Conservation (phyloP, 2,888 invertebrate species). For the Chironomus tentans region DNA sequence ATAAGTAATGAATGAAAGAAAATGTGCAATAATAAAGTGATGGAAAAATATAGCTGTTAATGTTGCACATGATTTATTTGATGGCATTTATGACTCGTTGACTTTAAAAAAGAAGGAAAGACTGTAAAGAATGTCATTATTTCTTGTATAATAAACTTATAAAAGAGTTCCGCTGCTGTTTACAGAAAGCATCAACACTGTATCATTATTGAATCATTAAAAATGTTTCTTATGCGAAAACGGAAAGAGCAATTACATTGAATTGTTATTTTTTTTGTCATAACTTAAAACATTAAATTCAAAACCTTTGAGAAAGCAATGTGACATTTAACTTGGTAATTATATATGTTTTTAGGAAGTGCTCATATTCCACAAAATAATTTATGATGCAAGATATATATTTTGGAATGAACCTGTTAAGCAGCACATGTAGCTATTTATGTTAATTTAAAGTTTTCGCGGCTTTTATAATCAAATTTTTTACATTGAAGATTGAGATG, state of each 20-base stretch:
- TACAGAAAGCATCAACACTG: neutral
- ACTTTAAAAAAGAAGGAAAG: neutral
- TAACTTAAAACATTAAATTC: no score
- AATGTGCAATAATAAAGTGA: neutral
- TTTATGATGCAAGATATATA: no score
- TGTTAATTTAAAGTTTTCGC: no score
- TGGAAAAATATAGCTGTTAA: slow-evolving; percentile 3
- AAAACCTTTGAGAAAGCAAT: no score
- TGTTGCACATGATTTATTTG: slow-evolving; percentile 13
- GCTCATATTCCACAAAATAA: no score
- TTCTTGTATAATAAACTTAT: neutral
- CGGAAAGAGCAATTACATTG: neutral
- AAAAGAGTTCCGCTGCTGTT: neutral
- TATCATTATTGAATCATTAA: slow-evolving; percentile 1
- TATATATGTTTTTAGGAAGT: no score
- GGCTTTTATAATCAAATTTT: no score
- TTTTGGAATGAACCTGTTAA: no score
- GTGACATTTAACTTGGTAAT: no score
- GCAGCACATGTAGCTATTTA: no score
- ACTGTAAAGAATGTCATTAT: neutral
- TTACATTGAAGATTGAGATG: no score
- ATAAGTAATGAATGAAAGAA: neutral
- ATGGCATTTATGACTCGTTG: slow-evolving; percentile 9
- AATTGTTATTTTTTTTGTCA: no score
- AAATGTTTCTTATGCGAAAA: neutral